phyloP scores from a whole-genome alignment of 2,113 vertebrate genomes.

The Ancistrus triradiatus region DNA sequence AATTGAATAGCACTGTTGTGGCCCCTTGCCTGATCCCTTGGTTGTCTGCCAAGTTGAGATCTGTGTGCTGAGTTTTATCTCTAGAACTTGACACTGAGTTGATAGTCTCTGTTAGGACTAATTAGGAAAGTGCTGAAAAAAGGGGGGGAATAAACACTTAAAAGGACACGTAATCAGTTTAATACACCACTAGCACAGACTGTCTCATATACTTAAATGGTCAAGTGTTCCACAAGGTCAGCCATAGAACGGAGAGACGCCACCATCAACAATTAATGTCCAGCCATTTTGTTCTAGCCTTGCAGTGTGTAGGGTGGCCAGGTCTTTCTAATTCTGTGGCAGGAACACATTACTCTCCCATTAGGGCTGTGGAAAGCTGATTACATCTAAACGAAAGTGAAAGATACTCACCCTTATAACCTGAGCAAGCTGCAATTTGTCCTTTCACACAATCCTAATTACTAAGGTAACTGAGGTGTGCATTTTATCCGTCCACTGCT shows the following conservation, averaged over 20 bases:
- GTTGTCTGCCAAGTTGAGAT: constrained; percentile 21
- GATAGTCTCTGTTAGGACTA: constrained; percentile 34
- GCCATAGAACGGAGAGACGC: constrained; percentile 22
- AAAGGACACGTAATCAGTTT: constrained; percentile 20
- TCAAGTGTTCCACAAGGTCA: constrained; percentile 40
- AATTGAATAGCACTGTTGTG: not conserved
- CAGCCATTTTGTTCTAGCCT: constrained; percentile 41
- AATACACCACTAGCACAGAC: constrained; percentile 32
- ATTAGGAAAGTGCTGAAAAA: constrained; percentile 45
- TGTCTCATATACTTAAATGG: constrained; percentile 44
- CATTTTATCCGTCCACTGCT: not conserved
- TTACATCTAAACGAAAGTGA: constrained; percentile 47
- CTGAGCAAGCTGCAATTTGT: constrained; percentile 36
- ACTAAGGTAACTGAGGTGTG: constrained; percentile 29
- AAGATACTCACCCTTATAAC: constrained; percentile 47
- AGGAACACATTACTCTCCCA: constrained; percentile 31
- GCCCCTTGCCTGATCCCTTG: constrained; percentile 1
- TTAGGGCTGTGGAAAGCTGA: constrained; percentile 36
- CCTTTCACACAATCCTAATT: constrained; percentile 43
- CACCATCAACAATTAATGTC: constrained; percentile 46
- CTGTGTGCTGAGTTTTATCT: constrained; percentile 40
- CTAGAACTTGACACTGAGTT: constrained; percentile 33
- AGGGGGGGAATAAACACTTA: constrained; percentile 37
- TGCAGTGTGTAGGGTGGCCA: constrained; percentile 24
- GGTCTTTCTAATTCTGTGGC: constrained; percentile 30